Conservation (phyloP, 2,888 invertebrate genomes). For the Cactoblastis cactorum region DNA sequence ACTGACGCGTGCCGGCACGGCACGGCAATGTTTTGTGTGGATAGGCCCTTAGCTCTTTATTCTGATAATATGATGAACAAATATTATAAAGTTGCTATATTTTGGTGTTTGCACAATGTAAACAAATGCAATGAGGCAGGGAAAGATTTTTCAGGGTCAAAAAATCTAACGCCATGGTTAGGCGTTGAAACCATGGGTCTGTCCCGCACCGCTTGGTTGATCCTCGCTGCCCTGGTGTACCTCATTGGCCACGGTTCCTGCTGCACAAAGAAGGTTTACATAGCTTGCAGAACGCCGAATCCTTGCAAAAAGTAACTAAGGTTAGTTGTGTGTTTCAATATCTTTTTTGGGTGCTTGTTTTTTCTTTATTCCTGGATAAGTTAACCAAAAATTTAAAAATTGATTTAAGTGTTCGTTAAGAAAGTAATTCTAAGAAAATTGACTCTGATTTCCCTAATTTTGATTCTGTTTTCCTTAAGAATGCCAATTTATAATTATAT, state of each 20-base stretch:
- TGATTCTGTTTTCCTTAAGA: too few species aligned
- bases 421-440: neutral
- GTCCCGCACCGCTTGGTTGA: slow-evolving; percentile 33
- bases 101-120: neutral
- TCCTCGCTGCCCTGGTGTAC: slow-evolving; percentile 37
- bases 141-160: slow-evolving; percentile 27
- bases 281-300: slow-evolving; percentile 55
- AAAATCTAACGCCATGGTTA: slow-evolving; percentile 29
- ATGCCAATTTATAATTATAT: too few species aligned
- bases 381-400: neutral
- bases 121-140: slow-evolving; percentile 20
- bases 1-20: too few species aligned
- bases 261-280: slow-evolving; percentile 57
- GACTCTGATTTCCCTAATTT: too few species aligned
- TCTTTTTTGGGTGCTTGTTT: neutral
- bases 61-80: too few species aligned
- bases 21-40: too few species aligned
- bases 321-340: slow-evolving; percentile 1
- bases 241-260: slow-evolving; percentile 39
- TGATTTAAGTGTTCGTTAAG: neutral
- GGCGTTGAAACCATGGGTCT: slow-evolving; percentile 44
- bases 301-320: slow-evolving; percentile 51
- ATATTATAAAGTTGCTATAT: too few species aligned
- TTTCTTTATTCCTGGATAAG: too few species aligned
- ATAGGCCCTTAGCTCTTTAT: too few species aligned